Base-by-base conservation (phyloP, 2,113 vertebrate genomes). In the Talpa occidentalis region DNA sequence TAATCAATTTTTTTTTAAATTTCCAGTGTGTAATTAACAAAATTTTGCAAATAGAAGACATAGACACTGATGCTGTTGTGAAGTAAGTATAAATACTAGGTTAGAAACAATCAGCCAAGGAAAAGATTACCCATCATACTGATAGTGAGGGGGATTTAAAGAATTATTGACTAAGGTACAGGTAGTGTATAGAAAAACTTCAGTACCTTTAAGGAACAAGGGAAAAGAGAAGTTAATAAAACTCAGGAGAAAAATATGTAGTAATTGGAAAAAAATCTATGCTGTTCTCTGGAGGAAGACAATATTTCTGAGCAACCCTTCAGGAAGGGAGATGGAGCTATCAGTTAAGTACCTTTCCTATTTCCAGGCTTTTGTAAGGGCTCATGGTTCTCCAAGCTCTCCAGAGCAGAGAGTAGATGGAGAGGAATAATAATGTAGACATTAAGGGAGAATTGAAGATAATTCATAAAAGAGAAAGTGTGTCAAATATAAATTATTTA, bases 41-140 rank as follows among this genome's bases (percentile, higher is more conserved):
- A 10, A 98, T 99, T 97, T 98, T 98, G n/a, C 98, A 99, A 97
- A 99, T 99, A 79, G 99, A 99, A 97, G 99, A 99, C 93, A 99
- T 99, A 87, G 99, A 99, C 98, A 98, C 99, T 77, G 99, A 99
- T 97, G 97, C 98, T 88, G 98, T 99, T 84, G 97, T 98, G 59
- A 99, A 99, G 99, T 99, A 98, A 99, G 99, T 99, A 98, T 97
- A 89, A 97, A 96, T 94, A 95, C 84, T 96, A 78, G 16, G 37
- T 91, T 88, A 95, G 86, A 84, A 26, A 56, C 82, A 93, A 56
- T 80, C 26, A 85, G 60, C 42, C 22, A 82, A 49, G 59, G 21
- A 80, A 77, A 90, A 79, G 28, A 35, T 82, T 12, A 81, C 7
- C 56, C 10, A 64, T 94, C 90, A 52, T 56, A 56, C 54, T 56